Evolutionary conservation across 2,113 vertebrate genomes (phyloP), one percentile per base, ranked within the genome.

Genomic region (Pteropus alecto): DNA sequence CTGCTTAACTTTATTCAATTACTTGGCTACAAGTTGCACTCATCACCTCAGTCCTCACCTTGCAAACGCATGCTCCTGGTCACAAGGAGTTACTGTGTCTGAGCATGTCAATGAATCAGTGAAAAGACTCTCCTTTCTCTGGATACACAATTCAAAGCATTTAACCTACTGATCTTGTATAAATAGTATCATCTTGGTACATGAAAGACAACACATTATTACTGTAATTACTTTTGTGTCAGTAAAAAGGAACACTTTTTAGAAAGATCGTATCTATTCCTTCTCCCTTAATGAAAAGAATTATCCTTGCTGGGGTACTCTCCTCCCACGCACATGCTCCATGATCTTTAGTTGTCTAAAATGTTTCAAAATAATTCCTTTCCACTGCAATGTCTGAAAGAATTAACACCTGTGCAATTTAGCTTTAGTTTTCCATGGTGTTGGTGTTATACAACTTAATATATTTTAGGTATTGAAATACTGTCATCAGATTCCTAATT

Each of bases 191-290:
- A 84, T 77, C 26, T 94, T 81, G 26, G 43, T 94, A 85, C 33
- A 60, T 48, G 65, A 81, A 94, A 94, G 54, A 76, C n/a, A 96
- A 3, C 6, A 6, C 35, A 76, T 92, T 84, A 84, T 76, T 94
- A 87, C 8, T 93, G 2, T 46, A 95, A 97, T 93, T 96, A 87
- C 2, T 92, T 93, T 81, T 46, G 76, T 90, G 26, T 15, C 33
- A 61, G 33, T 90, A 41, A 83, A 90, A 92, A n/a, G 26, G 16
- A 67, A 21, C 7, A 51, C 68, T 67, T 93, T 38, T 24, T 0
- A n/a, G 74, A 91, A 83, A 48, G 56, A 77, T 38, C 22, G 0
- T 65, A 21, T 87, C 33, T 83, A 38, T 26, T 79, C n/a, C 58
- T 96, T 2, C 28, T 84, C 3, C 16, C 21, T 43, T 84, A 90